A percentile compares a stretch with the other conserved stretches of the same genome.
Evolutionary conservation across 2,113 vertebrate genomes (phyloP).

Genomic region (Percina caprodes): DNA sequence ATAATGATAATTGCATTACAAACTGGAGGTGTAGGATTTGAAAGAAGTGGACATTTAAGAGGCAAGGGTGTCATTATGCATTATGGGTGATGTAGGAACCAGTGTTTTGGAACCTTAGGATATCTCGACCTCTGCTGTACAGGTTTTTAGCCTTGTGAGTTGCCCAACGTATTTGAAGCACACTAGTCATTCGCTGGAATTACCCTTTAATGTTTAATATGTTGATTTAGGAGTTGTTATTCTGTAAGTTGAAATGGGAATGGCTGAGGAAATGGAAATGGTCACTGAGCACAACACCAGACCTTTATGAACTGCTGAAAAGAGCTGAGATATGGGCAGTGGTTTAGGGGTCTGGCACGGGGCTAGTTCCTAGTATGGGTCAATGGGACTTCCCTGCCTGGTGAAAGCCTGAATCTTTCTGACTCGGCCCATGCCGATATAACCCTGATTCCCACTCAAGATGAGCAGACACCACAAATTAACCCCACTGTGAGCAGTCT

Average conservation of each 20-base stretch:
- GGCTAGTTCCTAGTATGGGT: not conserved
- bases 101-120: not conserved
- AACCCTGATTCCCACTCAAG: not conserved
- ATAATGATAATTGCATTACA: not conserved
- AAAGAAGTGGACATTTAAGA: not conserved
- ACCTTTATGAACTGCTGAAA: not conserved
- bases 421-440: not conserved
- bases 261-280: not conserved
- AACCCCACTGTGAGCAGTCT: not conserved
- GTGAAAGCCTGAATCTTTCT: not conserved
- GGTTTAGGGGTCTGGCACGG: not conserved
- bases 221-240: not conserved
- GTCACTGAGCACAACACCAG: not conserved
- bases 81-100: not conserved
- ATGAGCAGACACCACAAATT: not conserved
- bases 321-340: not conserved
- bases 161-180: not conserved
- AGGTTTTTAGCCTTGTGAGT: not conserved
- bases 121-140: not conserved
- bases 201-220: not conserved
- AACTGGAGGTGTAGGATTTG: not conserved
- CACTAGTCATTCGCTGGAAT: not conserved
- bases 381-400: not conserved
- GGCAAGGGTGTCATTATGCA: not conserved
- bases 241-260: not conserved